These are phyloP conservation scores for Glareola pratincola DNA, from an alignment of 2,113 vertebrate genomes.

Conservation along the genomic window DNA sequence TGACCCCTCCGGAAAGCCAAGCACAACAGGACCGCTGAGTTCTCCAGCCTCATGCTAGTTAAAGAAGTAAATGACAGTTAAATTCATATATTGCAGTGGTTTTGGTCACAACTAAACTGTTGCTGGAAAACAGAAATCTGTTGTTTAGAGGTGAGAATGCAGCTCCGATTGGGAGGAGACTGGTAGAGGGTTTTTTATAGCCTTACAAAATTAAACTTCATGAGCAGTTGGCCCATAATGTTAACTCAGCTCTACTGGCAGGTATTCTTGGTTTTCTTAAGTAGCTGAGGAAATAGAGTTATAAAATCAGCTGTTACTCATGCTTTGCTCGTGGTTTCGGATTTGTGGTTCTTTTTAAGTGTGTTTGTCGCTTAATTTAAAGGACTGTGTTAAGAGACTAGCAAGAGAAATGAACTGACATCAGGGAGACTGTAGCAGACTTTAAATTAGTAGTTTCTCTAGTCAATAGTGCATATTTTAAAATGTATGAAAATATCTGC, in stretches of 20 bases:
- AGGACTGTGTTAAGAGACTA: not conserved
- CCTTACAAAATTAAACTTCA: slow-evolving; percentile 9
- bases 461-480: not conserved
- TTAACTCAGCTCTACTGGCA: not conserved
- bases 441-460: slow-evolving; percentile 13
- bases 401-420: not conserved
- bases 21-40: not conserved
- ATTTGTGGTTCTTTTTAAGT: not conserved
- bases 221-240: not conserved
- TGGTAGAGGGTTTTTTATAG: not conserved
- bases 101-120: not conserved
- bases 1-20: not conserved
- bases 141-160: not conserved
- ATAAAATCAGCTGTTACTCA: slow-evolving; percentile 16
- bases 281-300: not conserved
- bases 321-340: not conserved
- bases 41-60: not conserved
- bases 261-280: not conserved
- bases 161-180: not conserved
- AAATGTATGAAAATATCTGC: slow-evolving; percentile 36
- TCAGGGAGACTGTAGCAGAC: not conserved
- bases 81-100: not conserved
- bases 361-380: slow-evolving; percentile 6
- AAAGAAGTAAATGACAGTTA: not conserved
- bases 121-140: not conserved